Evolutionary conservation across 2,797 vertebrate species (phyloP).

Genomic region (Paedocypris micromegethes): DNA sequence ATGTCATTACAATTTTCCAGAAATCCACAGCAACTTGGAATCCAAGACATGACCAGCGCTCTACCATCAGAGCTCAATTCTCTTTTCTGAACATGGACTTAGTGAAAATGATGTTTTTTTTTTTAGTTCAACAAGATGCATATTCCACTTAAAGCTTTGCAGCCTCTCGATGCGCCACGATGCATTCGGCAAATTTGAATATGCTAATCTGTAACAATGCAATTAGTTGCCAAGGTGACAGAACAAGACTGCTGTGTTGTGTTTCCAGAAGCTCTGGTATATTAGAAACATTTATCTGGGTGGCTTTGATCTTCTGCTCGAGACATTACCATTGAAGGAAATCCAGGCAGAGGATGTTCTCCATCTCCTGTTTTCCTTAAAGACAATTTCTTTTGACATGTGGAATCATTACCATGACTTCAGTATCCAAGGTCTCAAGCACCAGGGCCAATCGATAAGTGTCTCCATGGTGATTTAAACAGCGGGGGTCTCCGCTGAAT

Average conservation of each 20-base stretch:
- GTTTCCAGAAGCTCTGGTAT: constrained; percentile 21
- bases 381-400: constrained; percentile 30
- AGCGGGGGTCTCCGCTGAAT: constrained; percentile 20
- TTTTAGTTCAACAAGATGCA: constrained; percentile 18
- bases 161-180: constrained; percentile 28
- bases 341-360: constrained; percentile 25
- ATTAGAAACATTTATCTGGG: constrained; percentile 35
- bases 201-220: constrained; percentile 33
- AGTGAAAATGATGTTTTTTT: background rate
- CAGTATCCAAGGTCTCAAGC: constrained; percentile 32
- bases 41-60: too few species aligned
- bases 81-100: too few species aligned
- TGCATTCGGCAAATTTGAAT: constrained; percentile 33
- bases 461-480: constrained; percentile 36
- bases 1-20: too few species aligned
- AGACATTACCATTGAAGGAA: constrained; percentile 31
- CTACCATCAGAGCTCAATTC: too few species aligned
- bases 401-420: constrained; percentile 36
- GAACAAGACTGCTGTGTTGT: constrained; percentile 31
- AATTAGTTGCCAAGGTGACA: constrained; percentile 38
- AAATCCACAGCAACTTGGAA: too few species aligned
- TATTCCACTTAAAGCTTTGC: constrained; percentile 15
- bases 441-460: constrained; percentile 13
- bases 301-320: constrained; percentile 32
- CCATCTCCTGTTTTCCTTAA: constrained; percentile 18